Evolutionary conservation across 1,140 invertebrate genomes (phyloP), one percentile per base, ranked within the genome.

Genomic region (Caligus rogercresseyi): DNA sequence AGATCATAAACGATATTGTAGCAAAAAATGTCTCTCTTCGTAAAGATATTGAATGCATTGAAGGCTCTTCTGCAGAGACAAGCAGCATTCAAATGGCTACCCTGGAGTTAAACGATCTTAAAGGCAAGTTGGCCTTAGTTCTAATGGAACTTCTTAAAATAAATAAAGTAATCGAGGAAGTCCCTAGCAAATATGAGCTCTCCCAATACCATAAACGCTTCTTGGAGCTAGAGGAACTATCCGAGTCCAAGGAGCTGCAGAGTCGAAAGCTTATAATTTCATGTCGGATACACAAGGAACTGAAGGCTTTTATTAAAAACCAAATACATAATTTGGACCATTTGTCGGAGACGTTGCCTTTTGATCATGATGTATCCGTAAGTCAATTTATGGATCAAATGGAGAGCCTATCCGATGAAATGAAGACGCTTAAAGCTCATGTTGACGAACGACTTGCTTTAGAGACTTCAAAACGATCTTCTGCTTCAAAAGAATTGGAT

Each of bases 241-340:
- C n/a, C 31, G 31, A 43, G n/a, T 43, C 31, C 31, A 43, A 43
- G n/a, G 31, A 43, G 31, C n/a, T 43, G 7, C 7, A 43, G 31
- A 43, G 31, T 43, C 31, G 31, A 43, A 43, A 43, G 31, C 31
- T 43, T 11, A 43, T 11, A 11, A 43, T 43, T 11, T 43, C 31
- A 11, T 43, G n/a, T 43, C 7, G 31, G 7, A 43, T n/a, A 11
- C n/a, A 11, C n/a, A 43, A 43, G n/a, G 31, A 43, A n/a, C 31
- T 43, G n/a, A 43, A 43, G n/a, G 31, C n/a, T 43, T 43, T 43
- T 43, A 43, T 43, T n/a, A 43, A 43, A n/a, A 43, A 43, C n/a
- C 31, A 43, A 43, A 43, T 43, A 11, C 7, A 11, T n/a, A 43
- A 43, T 43, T 43, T 43, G n/a, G 31, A 43, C 31, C 31, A 43